Conservation (phyloP, 2,113 vertebrate genomes). For the Egretta garzetta region DNA sequence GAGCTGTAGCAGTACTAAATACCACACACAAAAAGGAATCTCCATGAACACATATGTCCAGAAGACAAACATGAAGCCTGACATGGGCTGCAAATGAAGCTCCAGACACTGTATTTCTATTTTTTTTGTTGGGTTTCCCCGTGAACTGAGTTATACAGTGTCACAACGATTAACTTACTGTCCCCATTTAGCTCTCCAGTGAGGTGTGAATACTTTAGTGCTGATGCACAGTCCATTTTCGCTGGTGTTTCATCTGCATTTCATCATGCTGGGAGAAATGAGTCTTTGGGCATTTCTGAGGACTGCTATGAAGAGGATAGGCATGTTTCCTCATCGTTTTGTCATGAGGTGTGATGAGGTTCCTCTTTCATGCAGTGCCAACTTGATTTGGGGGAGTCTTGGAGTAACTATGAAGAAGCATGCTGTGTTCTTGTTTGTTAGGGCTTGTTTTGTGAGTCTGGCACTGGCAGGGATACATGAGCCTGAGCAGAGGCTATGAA, state of each 20-base stretch:
- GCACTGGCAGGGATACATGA: background rate
- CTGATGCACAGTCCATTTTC: slow-evolving; percentile 5
- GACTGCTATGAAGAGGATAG: background rate
- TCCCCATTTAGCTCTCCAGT: slow-evolving; percentile 37
- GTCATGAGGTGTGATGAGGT: background rate
- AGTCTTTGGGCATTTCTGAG: background rate
- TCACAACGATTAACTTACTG: background rate
- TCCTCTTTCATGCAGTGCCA: background rate
- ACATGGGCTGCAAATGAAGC: background rate
- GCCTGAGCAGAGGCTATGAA: background rate
- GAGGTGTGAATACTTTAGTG: slow-evolving; percentile 39
- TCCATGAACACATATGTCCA: background rate
- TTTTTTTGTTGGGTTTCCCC: background rate
- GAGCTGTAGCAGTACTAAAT: background rate
- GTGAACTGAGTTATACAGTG: background rate
- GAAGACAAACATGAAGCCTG: background rate
- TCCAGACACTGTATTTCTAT: background rate
- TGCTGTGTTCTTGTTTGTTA: background rate
- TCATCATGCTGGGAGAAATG: slow-evolving; percentile 26
- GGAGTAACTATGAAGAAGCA: background rate
- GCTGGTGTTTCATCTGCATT: background rate
- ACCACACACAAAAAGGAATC: background rate
- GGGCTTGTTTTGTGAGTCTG: background rate
- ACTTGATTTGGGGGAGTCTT: background rate
- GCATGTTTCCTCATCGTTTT: background rate